A percentile compares a stretch with the other conserved stretches of the same genome.
These are phyloP conservation scores for Saccostrea echinata DNA, from an alignment of 1,140 invertebrate genomes.

Conservation along the genomic window DNA sequence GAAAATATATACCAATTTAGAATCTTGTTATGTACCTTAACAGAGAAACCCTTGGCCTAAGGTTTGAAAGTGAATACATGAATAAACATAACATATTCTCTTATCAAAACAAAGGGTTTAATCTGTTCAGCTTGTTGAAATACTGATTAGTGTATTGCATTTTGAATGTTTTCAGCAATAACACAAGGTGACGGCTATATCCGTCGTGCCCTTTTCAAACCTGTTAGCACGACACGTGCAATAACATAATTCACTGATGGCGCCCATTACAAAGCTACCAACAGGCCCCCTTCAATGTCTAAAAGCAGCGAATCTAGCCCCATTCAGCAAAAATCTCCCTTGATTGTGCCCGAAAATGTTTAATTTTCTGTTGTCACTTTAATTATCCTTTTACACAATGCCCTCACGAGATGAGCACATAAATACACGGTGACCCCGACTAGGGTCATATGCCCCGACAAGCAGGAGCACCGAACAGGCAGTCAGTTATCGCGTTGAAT, in stretches of 20 bases:
- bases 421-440: slow-evolving; percentile 25
- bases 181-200: slow-evolving; percentile 15
- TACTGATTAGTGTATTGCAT: not conserved
- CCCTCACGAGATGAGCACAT: slow-evolving; percentile 10
- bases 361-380: slow-evolving; percentile 35
- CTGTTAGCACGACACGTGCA: slow-evolving; percentile 29
- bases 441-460: slow-evolving; percentile 13
- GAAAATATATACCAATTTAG: not conserved
- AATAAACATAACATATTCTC: not conserved
- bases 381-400: slow-evolving; percentile 31
- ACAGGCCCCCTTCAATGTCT: slow-evolving; percentile 3
- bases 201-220: slow-evolving; percentile 24
- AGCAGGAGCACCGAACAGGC: slow-evolving; percentile 23
- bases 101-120: not conserved
- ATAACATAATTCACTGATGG: not conserved
- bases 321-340: slow-evolving; percentile 9
- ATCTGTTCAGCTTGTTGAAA: not conserved
- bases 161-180: not conserved
- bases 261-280: not conserved
- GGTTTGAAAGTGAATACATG: not conserved
- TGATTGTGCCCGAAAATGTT: not conserved
- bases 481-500: slow-evolving; percentile 32
- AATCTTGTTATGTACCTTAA: not conserved
- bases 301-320: not conserved
- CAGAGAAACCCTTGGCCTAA: not conserved